Conservation (phyloP, 2,797 vertebrate species). For the Nothura maculosa region DNA sequence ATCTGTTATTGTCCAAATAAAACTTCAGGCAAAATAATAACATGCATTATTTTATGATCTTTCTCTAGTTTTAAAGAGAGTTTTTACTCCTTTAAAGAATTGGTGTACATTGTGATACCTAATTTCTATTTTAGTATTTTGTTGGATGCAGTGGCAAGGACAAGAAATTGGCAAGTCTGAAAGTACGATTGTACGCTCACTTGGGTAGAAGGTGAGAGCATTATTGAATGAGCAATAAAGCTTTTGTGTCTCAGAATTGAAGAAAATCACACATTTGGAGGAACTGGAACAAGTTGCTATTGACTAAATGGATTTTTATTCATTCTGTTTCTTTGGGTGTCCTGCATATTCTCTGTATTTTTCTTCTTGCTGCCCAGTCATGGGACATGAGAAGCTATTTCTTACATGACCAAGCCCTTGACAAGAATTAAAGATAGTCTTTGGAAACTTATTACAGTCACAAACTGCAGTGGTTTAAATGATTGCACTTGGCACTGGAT, state of each 20-base stretch:
- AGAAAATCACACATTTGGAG: neutral
- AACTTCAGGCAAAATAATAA: neutral
- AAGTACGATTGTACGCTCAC: neutral
- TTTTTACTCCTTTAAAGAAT: neutral
- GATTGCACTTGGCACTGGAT: neutral
- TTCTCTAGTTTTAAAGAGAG: neutral
- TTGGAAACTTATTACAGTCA: neutral
- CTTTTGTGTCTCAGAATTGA: neutral
- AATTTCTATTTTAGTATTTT: neutral
- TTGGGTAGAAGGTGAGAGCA: neutral
- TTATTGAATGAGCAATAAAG: neutral
- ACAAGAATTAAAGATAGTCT: neutral
- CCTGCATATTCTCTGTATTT: neutral
- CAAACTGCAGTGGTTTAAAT: neutral
- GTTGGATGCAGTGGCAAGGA: neutral
- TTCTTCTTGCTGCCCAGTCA: neutral
- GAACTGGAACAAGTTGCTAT: neutral
- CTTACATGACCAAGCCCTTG: neutral
- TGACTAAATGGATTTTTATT: neutral
- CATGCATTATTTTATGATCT: neutral
- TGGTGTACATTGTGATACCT: neutral
- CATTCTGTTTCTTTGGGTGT: neutral
- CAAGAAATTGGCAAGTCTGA: neutral
- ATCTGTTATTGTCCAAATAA: neutral
- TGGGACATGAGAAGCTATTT: neutral